Conservation (phyloP, 1,140 invertebrate species). For the Epicauta chinensis region DNA sequence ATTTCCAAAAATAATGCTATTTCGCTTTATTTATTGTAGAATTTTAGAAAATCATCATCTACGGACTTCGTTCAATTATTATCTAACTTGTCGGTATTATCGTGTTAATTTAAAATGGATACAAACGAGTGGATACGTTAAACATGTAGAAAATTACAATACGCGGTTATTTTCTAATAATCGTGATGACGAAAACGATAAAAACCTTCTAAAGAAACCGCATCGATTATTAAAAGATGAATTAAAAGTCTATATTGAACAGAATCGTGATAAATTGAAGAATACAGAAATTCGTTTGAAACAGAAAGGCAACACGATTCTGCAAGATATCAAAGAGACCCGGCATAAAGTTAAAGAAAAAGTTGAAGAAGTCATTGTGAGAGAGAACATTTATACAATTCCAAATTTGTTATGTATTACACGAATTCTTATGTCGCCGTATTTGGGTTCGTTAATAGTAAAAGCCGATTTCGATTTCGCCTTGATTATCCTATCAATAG, state of each 20-base stretch:
- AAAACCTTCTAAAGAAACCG: too few species aligned
- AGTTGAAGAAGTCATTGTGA: slow-evolving; percentile 64
- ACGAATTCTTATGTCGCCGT: slow-evolving; percentile 78
- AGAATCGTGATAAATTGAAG: slow-evolving; percentile 51
- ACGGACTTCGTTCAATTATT: too few species aligned
- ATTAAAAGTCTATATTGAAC: slow-evolving; percentile 43
- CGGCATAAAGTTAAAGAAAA: slow-evolving; percentile 53
- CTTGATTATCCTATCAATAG: slow-evolving; percentile 65
- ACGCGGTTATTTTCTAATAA: too few species aligned
- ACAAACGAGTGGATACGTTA: too few species aligned
- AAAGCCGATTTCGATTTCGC: slow-evolving; percentile 68
- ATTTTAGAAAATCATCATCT: too few species aligned
- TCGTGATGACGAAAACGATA: too few species aligned
- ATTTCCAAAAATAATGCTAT: too few species aligned
- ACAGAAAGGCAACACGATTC: slow-evolving; percentile 51
- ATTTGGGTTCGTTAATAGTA: slow-evolving; percentile 73
- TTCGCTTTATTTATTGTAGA: too few species aligned
- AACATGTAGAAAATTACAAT: too few species aligned
- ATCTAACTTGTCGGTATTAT: too few species aligned
- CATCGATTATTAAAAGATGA: slow-evolving; percentile 21
- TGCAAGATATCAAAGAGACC: slow-evolving; percentile 62
- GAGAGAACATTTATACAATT: slow-evolving; percentile 88
- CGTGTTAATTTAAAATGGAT: too few species aligned
- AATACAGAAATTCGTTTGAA: slow-evolving; percentile 51
- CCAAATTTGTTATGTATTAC: slow-evolving; percentile 84